Base-by-base conservation (phyloP, 2,797 vertebrate genomes). In the Pelobates cultripes region DNA sequence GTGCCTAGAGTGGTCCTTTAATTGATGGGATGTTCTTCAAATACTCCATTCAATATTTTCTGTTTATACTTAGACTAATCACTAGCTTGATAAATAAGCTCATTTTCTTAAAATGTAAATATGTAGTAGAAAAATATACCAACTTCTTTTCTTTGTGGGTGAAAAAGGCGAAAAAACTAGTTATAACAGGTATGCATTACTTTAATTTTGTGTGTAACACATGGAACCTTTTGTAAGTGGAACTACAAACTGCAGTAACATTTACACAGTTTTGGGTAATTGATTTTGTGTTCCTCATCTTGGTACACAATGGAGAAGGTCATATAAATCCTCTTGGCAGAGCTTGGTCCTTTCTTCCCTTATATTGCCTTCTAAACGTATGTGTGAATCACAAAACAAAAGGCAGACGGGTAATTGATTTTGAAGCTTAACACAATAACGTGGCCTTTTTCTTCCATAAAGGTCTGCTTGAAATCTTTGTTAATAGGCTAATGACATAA, bases 401-500 rank as follows among this genome's bases (percentile, higher is more conserved):
- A 47, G 42, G 71, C 28, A 45, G 42, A 80, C 69, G 70, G 79
- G 79, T 70, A 81, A 81, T 81, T 81, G 79, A 81, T 81, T 81
- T 81, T 74, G 43, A 75, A 63, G 73, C 73, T 9, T 43, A 75
- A 63, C 51, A 45, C 70, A 81, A 81, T 75, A 75, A 75, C 68
- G 53, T 53, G 41, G 79, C 44, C n/a, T 75, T 70, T 75, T 75
- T 71, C 61, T 75, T 43, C 66, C 17, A 43, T 75, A 81, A 75
- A 63, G 79, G 79, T 70, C 72, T 75, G 66, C 9, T n/a, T 47
- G 55, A 15, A 43, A 17, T 81, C 73, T 75, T 70, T 81, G 73
- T 75, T 73, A 81, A 70, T 70, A 81, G 64, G 43, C 79, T 81
- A 81, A 81, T 81, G 79, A 75, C 73, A 75, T 81, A 81, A 81